Base-by-base conservation (phyloP, 2,888 invertebrate genomes). In the Platerodrilus igneus region DNA sequence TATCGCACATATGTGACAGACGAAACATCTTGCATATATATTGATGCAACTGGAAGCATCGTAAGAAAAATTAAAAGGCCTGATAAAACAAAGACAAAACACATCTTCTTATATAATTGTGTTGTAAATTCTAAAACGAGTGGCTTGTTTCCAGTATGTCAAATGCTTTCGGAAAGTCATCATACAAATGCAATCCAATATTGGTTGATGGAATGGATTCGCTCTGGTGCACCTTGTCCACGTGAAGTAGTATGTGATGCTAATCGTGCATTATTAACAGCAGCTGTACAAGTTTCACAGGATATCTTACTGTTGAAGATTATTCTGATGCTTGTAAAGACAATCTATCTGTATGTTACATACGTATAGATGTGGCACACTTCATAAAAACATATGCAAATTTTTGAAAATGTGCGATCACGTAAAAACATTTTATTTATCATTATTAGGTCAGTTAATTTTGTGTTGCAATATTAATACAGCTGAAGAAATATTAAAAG, bases 41-140 rank as follows among this genome's bases (percentile, higher is more conserved):
- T 4, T 27, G 28, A 14, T 14, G 28, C 15, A 8, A 3, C 28
- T 3, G 16, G 13, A 3, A 29, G 29, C n/a, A 29, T 29, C 5
- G 11, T 29, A 29, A 3, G 18, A 29, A 29, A 29, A 29, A 10
- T 29, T 9, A 5, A n/a, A 3, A 29, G 11, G 16, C 2, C 20
- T 7, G n/a, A 31, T 21, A 11, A 18, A 11, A 19, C 7, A 15
- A 20, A 13, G 13, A 3, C 31, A 10, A 31, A 31, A 18, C 31
- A 31, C n/a, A 19, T 31, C 4, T 19, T 31, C 20, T 21, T 31
- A n/a, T 31, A 31, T 16, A 10, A 31, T 5, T 18, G 20, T 10
- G 31, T 31, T 20, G 9, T 31, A 4, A 31, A 31, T 13, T 19
- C 11, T 20, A 11, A 18, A 19, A 6, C 6, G 4, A 9, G n/a